Evolutionary conservation across 2,113 vertebrate species (phyloP), one percentile per base, ranked within the genome.

Genomic region (Pteruthius melanotis): DNA sequence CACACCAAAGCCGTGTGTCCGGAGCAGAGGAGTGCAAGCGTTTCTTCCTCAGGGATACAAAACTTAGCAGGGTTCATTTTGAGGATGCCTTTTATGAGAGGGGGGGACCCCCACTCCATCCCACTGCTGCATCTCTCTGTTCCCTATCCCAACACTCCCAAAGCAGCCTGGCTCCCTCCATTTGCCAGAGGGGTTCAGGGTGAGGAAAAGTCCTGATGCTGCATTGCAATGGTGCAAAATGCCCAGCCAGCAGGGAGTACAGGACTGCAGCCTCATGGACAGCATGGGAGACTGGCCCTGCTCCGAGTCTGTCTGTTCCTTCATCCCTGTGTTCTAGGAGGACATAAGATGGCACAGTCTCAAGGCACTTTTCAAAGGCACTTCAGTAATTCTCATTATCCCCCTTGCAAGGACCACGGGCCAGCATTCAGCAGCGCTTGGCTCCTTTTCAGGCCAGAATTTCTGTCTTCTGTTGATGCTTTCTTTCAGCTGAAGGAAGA

Each of bases 401-500:
- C 90, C 44, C 56, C 19, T 42, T 0, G 68, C 82, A 11, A 61
- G 79, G 85, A 75, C 66, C 52, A 33, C 0, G 3, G 94, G 82
- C 74, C 79, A 77, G 87, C 56, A 83, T 83, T 91, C 84, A 83
- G 87, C 76, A 81, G 68, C 1, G 1, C 71, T 96, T 88, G 92
- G 92, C 93, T 95, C 64, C 76, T 59, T 80, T 88, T 83, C 90
- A 90, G 94, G 87, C 90, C 90, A 52, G 68, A 59, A 86, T 88
- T 83, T 88, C 87, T 83, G 59, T 77, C 87, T 95, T 74, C 71
- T 91, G 76, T 85, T 66, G 78, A 63, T 83, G 85, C 87, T 93
- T 95, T 76, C 88, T 88, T 90, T 90, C 93, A 85, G 96, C 92
- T 83, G 79, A 88, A 94, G 92, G 90, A 94, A 85, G 93, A 35